Percentiles rank a stretch among this genome's conserved stretches.
phyloP scores from a whole-genome alignment of 2,888 invertebrate genomes.

The Noctuana brunneofusca region DNA sequence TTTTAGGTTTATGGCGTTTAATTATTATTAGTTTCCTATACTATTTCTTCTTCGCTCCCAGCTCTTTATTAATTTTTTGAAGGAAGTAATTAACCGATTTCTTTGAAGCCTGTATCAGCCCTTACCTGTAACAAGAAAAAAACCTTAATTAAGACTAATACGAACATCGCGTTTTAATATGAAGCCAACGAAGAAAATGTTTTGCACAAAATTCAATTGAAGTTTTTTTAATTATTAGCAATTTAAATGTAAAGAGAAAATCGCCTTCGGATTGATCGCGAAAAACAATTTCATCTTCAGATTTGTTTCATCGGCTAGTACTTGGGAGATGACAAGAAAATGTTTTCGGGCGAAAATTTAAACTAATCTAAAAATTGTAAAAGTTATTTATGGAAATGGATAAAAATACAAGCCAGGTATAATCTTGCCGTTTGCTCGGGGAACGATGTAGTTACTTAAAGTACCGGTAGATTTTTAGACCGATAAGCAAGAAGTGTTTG shows the following conservation, averaged over 20 bases:
- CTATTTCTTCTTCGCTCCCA: too few relatives aligned
- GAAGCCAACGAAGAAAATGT: constrained; percentile 22
- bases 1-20: too few relatives aligned
- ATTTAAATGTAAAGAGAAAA: constrained; percentile 25
- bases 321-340: neutral
- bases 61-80: neutral
- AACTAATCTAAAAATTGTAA: neutral
- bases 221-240: constrained; percentile 29
- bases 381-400: neutral
- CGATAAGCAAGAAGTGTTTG: too few relatives aligned
- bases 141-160: constrained; percentile 35
- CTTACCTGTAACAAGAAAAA: constrained; percentile 36
- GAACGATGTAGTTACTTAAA: too few relatives aligned
- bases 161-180: constrained; percentile 35
- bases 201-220: constrained; percentile 27
- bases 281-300: constrained; percentile 20
- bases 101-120: constrained; percentile 22
- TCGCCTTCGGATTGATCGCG: constrained; percentile 9
- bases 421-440: too few relatives aligned
- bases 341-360: neutral
- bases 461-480: too few relatives aligned
- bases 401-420: too few relatives aligned
- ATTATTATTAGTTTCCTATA: too few relatives aligned
- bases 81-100: constrained; percentile 30
- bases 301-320: constrained; percentile 6